These are phyloP conservation scores for Procavia capensis DNA, from an alignment of 2,113 vertebrate species.

Conservation along the genomic window DNA sequence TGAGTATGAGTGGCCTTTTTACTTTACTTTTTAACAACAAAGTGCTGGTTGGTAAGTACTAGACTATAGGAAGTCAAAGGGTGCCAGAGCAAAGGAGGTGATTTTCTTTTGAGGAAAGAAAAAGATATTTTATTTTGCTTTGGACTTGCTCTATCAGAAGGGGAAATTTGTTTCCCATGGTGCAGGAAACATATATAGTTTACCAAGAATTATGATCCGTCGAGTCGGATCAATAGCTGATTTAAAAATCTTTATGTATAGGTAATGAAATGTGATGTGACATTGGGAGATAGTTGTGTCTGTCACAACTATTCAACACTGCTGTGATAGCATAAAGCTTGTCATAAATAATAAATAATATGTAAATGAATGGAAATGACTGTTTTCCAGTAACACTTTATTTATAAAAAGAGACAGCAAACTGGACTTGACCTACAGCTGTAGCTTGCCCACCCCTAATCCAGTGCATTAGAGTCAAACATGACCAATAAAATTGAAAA, in stretches of 20 bases:
- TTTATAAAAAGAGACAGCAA: neutral
- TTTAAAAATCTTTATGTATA: neutral
- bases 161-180: neutral
- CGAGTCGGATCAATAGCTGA: too few species aligned
- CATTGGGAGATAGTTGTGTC: neutral
- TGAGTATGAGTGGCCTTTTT: neutral
- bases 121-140: neutral
- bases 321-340: neutral
- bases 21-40: neutral
- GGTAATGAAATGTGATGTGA: neutral
- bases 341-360: neutral
- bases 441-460: neutral
- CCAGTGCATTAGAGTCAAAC: neutral
- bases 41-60: neutral
- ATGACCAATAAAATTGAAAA: neutral
- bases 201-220: neutral
- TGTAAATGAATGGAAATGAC: neutral
- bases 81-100: neutral
- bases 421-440: neutral
- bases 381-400: neutral
- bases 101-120: neutral
- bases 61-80: neutral
- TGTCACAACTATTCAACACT: neutral
- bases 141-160: neutral
- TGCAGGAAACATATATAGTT: neutral